These are phyloP conservation scores for Pristionchus pacificus DNA, from an alignment of 1,140 invertebrate species.

Conservation along the genomic window DNA sequence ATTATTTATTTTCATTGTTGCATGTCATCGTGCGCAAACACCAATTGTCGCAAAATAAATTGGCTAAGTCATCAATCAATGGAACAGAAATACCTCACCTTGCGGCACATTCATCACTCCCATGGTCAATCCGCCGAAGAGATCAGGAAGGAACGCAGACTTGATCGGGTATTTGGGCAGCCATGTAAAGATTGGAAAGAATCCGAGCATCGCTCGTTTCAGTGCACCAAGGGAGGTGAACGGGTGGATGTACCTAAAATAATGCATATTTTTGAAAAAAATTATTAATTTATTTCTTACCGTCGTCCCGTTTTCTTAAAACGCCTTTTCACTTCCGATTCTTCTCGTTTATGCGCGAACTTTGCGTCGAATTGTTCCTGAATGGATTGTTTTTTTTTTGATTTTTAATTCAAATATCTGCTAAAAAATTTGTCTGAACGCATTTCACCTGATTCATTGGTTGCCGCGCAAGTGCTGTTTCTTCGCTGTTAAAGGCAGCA, in stretches of 20 bases:
- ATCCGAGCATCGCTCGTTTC: slow-evolving; percentile 33
- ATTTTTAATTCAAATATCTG: background rate
- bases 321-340: slow-evolving; percentile 25
- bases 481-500: no score
- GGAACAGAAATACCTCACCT: slow-evolving; percentile 50
- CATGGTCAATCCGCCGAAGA: slow-evolving; percentile 61
- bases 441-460: background rate
- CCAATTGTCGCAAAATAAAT: no score
- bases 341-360: slow-evolving; percentile 38
- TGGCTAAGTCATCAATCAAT: no score
- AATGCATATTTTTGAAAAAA: background rate
- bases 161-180: slow-evolving; percentile 58
- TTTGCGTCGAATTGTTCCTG: slow-evolving; percentile 52
- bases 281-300: slow-evolving; percentile 6
- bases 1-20: no score
- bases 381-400: no score
- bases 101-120: slow-evolving; percentile 62
- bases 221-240: slow-evolving; percentile 41
- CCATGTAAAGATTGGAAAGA: slow-evolving; percentile 55
- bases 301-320: slow-evolving; percentile 34
- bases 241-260: slow-evolving; percentile 40
- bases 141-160: slow-evolving; percentile 56
- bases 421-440: background rate
- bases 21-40: no score
- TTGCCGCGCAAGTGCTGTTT: background rate